phyloP scores from a whole-genome alignment of 2,797 vertebrate species.

The Aulostomus chinensis region DNA sequence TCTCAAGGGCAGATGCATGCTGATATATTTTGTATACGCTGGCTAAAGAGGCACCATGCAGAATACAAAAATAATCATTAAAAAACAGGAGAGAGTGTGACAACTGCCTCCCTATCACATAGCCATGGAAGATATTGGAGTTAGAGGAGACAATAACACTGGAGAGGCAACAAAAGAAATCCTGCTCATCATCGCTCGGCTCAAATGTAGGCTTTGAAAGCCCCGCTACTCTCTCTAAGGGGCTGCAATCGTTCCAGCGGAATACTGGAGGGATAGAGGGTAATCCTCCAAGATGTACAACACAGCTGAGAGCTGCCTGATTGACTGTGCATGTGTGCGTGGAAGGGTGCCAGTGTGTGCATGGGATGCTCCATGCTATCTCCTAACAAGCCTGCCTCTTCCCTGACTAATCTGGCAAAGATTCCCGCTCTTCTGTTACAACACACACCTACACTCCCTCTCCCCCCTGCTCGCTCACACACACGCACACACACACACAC shows the following conservation, averaged over 20 bases:
- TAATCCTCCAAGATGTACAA: conserved; percentile 82
- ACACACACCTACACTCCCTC: conserved; percentile 62
- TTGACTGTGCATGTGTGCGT: conserved; percentile 44
- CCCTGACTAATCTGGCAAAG: conserved; percentile 77
- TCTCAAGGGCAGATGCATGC: conserved; percentile 45
- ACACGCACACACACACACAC: conserved; percentile 18
- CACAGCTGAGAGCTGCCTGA: conserved; percentile 56
- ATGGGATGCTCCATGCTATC: conserved; percentile 79
- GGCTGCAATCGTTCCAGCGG: conserved; percentile 74
- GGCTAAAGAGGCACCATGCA: background rate
- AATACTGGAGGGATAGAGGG: conserved; percentile 63
- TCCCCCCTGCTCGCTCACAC: conserved; percentile 23
- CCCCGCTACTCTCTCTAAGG: conserved; percentile 77
- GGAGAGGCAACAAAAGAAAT: conserved; percentile 68
- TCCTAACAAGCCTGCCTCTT: conserved; percentile 77
- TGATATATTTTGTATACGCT: conserved; percentile 8
- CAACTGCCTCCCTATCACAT: conserved; percentile 32
- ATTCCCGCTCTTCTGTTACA: conserved; percentile 75
- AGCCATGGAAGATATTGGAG: conserved; percentile 65
- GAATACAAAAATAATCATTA: background rate
- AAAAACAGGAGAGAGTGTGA: background rate
- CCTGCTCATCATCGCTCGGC: conserved; percentile 82
- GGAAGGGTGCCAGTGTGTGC: conserved; percentile 42
- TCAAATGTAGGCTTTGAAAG: conserved; percentile 72
- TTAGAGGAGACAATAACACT: conserved; percentile 46